These are phyloP conservation scores for Zonotrichia leucophrys DNA, from an alignment of 2,113 vertebrate species.

Conservation along the genomic window DNA sequence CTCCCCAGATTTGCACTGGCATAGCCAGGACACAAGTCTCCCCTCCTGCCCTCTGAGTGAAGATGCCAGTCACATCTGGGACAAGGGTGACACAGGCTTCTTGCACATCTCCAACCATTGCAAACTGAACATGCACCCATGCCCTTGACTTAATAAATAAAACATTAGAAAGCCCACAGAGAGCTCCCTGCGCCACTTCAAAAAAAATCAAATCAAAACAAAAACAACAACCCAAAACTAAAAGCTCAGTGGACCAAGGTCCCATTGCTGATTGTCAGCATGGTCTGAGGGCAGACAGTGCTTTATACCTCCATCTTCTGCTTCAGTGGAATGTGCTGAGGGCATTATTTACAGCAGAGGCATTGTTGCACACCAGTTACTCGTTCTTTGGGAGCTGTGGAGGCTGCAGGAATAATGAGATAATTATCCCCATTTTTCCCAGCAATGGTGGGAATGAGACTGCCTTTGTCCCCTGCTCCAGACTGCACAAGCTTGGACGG, in stretches of 20 bases:
- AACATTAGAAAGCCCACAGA: background rate
- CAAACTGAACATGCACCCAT: background rate
- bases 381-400: conserved; percentile 29
- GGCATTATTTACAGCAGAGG: conserved; percentile 41
- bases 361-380: conserved; percentile 52
- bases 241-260: conserved; percentile 26
- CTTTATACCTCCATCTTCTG: background rate
- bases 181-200: background rate
- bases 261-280: background rate
- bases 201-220: background rate
- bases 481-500: background rate
- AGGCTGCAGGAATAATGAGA: conserved; percentile 58
- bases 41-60: background rate
- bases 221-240: background rate
- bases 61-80: background rate
- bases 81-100: background rate
- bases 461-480: background rate
- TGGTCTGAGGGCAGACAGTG: background rate
- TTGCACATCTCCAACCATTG: background rate
- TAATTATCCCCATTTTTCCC: conserved; percentile 33
- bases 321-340: conserved; percentile 36
- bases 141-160: background rate
- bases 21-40: background rate
- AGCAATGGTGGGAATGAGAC: conserved; percentile 25
- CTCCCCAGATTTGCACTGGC: background rate